Evolutionary conservation across 2,888 invertebrate genomes (phyloP), one percentile per base, ranked within the genome.

Genomic region (Lutraria lutraria): DNA sequence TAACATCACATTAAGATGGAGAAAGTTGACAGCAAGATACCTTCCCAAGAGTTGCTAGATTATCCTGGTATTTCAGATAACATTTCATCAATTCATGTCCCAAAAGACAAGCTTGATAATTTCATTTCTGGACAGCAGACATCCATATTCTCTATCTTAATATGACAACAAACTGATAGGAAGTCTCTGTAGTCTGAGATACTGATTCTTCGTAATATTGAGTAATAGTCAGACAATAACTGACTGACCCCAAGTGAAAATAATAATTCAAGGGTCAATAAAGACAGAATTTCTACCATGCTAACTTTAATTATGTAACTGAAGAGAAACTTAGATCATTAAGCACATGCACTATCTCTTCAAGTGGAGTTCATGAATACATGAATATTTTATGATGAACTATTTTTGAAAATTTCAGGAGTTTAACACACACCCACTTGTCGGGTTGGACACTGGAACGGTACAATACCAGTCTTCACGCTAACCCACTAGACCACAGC

Each of bases 21-120:
- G 25, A 68, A 68, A 68, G 63, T 68, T 68, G 63, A 21, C 25
- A 12, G 12, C 8, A n/a, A 68, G 25, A 68, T n/a, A 68, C 25
- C n/a, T 0, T 25, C 63, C 25, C 63, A 68, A 8, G 63, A 68
- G 63, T 68, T 68, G 25, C n/a, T 25, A 68, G 63, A 68, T 68
- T 68, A 68, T 68, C 63, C 15, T 68, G 25, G 63, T 68, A 25
- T 68, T 68, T 68, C 63, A 68, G 25, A 68, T 68, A 25, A 68
- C 63, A 68, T 68, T 68, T 68, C 63, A 68, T 68, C 63, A 68
- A 68, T 68, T n/a, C 63, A 68, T 68, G 63, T 68, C 63, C 63
- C 63, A n/a, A 68, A 25, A 25, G 63, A 68, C 63, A 10, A n/a
- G 63, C 25, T 25, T 68, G 25, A 68, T 68, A 68, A 68, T 68